Conservation (phyloP, 1,140 invertebrate genomes). For the Ephestia elutella region DNA sequence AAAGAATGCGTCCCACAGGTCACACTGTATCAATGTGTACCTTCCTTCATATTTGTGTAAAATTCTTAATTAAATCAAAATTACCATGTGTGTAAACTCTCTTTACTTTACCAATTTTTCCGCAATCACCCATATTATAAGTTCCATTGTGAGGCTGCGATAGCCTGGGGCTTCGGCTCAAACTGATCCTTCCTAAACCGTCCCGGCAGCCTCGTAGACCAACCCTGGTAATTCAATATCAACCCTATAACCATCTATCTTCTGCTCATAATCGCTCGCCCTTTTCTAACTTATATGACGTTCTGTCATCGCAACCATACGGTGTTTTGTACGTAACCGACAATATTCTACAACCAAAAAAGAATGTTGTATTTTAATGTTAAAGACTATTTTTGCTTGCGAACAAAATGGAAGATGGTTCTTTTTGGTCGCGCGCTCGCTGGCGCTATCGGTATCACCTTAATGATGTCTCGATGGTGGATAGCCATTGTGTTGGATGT, state of each 20-base stretch:
- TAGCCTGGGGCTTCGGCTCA: slow-evolving; percentile 49
- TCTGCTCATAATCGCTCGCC: slow-evolving; percentile 45
- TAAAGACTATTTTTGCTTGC: slow-evolving; percentile 33
- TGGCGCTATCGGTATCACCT: slow-evolving; percentile 74
- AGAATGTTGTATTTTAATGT: slow-evolving; percentile 16
- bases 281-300: slow-evolving; percentile 55
- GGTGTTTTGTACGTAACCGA: slow-evolving; percentile 34
- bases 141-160: slow-evolving; percentile 56
- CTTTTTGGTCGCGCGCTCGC: slow-evolving; percentile 29
- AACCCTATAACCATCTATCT: slow-evolving; percentile 35
- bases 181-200: slow-evolving; percentile 54
- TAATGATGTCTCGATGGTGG: slow-evolving; percentile 74
- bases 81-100: slow-evolving; percentile 16
- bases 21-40: no score
- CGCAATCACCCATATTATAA: slow-evolving; percentile 62
- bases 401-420: slow-evolving; percentile 23
- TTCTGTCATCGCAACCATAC: slow-evolving; percentile 43
- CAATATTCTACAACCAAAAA: slow-evolving; percentile 15
- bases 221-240: slow-evolving; percentile 29
- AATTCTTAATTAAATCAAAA: slow-evolving; percentile 11
- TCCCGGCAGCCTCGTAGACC: slow-evolving; percentile 23
- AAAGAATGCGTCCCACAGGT: no score
- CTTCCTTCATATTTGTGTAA: no score
- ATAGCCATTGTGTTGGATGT: slow-evolving; percentile 74
- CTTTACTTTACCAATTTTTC: slow-evolving; percentile 49